Percentiles rank a stretch among this genome's conserved stretches.
Evolutionary conservation across 1,140 invertebrate species (phyloP).

Genomic region (Penaeus indicus): DNA sequence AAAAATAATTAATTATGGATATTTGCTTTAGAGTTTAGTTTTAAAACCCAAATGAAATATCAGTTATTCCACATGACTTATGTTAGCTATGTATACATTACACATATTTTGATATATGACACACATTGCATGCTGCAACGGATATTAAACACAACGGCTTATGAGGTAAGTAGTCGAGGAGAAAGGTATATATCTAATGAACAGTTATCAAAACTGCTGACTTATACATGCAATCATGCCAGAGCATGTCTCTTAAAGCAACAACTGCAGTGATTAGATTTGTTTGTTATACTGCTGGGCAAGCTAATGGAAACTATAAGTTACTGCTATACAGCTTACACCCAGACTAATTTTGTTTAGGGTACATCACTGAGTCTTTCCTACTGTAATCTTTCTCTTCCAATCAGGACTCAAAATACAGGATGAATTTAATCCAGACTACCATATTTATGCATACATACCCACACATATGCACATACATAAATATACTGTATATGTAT

Average conservation of each 20-base stretch:
- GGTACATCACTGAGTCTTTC: background rate
- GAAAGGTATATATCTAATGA: conserved; percentile 50
- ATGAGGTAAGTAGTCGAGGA: conserved; percentile 55
- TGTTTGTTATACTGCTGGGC: background rate
- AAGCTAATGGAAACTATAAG: background rate
- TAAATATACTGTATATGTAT: too few species aligned
- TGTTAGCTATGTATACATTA: conserved; percentile 53
- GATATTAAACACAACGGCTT: conserved; percentile 51
- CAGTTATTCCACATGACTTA: conserved; percentile 29
- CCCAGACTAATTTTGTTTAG: too few species aligned
- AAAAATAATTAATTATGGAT: conserved; percentile 30
- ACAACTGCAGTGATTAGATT: background rate
- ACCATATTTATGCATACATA: background rate
- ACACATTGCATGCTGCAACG: conserved; percentile 58
- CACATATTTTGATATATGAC: conserved; percentile 59
- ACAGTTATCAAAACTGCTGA: conserved; percentile 44
- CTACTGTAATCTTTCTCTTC: background rate
- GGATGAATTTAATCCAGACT: conserved; percentile 14
- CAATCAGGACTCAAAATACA: background rate
- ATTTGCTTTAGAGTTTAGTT: background rate
- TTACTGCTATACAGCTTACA: conserved; percentile 1
- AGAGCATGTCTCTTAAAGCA: conserved; percentile 31
- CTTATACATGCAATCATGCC: conserved; percentile 57
- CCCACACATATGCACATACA: background rate
- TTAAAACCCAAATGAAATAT: too few species aligned